A percentile compares a stretch with the other conserved stretches of the same genome.
Evolutionary conservation across 2,888 invertebrate species (phyloP).

Genomic region (Sinohyriopsis cumingii): DNA sequence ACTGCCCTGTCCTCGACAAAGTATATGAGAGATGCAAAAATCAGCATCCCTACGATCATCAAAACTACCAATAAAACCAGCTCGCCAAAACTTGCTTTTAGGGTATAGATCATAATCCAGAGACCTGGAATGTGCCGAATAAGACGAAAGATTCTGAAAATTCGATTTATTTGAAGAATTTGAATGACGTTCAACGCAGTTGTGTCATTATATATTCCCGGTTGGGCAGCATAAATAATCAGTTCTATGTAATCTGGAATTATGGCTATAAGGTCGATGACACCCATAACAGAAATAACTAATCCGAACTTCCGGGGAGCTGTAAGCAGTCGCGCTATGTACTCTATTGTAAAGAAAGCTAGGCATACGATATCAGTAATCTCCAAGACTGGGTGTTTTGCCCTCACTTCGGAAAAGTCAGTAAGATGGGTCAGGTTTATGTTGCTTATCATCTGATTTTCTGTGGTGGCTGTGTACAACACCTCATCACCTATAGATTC

Average conservation of each 20-base stretch:
- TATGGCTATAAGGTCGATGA: conserved; percentile 45
- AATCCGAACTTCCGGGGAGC: conserved; percentile 28
- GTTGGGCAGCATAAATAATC: conserved; percentile 35
- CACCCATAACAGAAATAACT: conserved; percentile 29
- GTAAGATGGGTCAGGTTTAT: no score
- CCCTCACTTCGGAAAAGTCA: neutral
- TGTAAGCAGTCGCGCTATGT: conserved; percentile 27
- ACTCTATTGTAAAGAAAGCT: conserved; percentile 38
- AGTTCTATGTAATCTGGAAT: conserved; percentile 59
- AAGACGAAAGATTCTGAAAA: conserved; percentile 62
- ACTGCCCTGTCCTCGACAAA: conserved; percentile 54
- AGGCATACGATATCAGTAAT: conserved; percentile 37
- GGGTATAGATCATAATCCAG: conserved; percentile 64
- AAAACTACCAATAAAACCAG: conserved; percentile 61
- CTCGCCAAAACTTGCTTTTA: conserved; percentile 63
- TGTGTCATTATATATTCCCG: conserved; percentile 24
- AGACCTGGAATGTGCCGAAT: conserved; percentile 62
- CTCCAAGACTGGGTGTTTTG: conserved; percentile 34
- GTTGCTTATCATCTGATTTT: no score
- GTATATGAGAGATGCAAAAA: conserved; percentile 65
- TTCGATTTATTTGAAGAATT: conserved; percentile 53
- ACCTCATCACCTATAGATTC: no score
- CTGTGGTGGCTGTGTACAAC: no score
- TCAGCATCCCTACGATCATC: conserved; percentile 59
- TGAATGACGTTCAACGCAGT: conserved; percentile 46